phyloP scores from a whole-genome alignment of 2,888 invertebrate species.

The Ceratothoa steindachneri region DNA sequence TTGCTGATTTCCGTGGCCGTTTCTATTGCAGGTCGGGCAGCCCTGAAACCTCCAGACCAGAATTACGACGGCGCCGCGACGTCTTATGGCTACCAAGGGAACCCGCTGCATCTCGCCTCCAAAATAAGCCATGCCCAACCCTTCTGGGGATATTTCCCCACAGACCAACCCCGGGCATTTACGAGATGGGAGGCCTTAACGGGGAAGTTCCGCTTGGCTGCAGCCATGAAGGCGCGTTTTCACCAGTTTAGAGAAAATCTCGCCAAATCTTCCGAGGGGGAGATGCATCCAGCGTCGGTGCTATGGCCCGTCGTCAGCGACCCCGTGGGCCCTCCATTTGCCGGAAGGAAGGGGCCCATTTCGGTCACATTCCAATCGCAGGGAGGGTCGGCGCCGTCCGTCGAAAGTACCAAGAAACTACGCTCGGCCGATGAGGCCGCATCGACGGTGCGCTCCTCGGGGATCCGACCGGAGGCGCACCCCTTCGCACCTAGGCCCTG shows the following conservation, averaged over 20 bases:
- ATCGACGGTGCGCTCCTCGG: neutral
- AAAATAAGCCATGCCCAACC: no score
- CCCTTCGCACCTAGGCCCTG: neutral
- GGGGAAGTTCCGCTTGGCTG: neutral
- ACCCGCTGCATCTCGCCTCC: no score
- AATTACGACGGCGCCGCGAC: neutral
- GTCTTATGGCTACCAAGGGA: neutral
- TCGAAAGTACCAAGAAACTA: no score
- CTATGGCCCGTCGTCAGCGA: no score
- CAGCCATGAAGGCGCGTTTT: neutral
- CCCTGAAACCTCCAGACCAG: neutral
- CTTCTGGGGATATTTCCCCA: neutral
- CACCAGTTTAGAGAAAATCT: neutral
- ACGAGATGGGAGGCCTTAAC: neutral
- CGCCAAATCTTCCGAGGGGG: neutral
- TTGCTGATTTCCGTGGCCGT: no score
- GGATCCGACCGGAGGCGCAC: neutral
- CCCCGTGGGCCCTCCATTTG: no score
- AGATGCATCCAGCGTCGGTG: no score
- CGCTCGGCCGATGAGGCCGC: neutral
- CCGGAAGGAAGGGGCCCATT: no score
- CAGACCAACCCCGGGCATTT: neutral
- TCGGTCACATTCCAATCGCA: no score
- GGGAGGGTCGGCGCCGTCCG: no score
- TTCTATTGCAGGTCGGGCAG: neutral